Percentiles rank a stretch among this genome's conserved stretches.
Evolutionary conservation across 2,797 vertebrate genomes (phyloP).

Genomic region (Lepilemur septentrionalis): DNA sequence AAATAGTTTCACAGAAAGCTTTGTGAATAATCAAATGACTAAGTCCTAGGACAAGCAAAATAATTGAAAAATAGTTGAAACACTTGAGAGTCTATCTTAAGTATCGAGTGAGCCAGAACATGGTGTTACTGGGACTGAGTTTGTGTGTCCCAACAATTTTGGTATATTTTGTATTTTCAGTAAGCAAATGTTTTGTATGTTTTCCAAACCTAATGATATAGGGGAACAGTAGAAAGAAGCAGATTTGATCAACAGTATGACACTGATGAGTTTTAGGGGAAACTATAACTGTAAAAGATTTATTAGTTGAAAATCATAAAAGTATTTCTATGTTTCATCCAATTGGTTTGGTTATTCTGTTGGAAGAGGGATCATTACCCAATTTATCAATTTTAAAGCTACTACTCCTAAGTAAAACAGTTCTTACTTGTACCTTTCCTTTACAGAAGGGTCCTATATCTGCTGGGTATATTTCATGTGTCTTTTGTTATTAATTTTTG

Average conservation of each 20-base stretch:
- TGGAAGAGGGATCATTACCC: not conserved
- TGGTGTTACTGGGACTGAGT: not conserved
- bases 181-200: not conserved
- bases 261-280: not conserved
- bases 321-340: not conserved
- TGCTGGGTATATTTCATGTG: not conserved
- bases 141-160: not conserved
- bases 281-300: not conserved
- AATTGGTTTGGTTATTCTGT: not conserved
- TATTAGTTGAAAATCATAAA: not conserved
- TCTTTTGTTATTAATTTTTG: not conserved
- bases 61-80: no score
- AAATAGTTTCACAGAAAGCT: not conserved
- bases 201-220: not conserved
- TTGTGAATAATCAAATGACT: constrained; percentile 29
- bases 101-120: not conserved
- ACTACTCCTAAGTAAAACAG: constrained; percentile 34
- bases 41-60: constrained; percentile 1
- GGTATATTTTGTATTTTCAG: not conserved
- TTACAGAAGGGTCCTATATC: not conserved
- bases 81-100: no score
- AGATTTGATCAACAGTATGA: not conserved
- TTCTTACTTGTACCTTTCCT: not conserved
- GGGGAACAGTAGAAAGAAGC: not conserved
- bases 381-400: constrained; percentile 61